phyloP scores from a whole-genome alignment of 92 coral and sea anemone genomes.

The Zoanthus gigantus region DNA sequence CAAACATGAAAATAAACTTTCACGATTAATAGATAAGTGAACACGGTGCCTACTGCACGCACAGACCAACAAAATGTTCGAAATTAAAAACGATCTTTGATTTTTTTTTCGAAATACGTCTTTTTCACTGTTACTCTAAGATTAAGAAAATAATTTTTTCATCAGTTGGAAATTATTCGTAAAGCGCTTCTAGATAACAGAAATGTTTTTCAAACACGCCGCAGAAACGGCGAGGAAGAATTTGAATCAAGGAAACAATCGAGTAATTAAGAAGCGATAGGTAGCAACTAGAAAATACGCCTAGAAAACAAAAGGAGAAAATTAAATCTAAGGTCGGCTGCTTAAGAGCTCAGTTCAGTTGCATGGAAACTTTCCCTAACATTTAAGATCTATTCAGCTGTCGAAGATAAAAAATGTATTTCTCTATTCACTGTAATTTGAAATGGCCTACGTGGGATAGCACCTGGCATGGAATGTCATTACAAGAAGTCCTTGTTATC shows the following conservation, averaged over 20 bases:
- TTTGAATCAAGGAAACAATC: background rate
- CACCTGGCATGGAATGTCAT: conserved; percentile 30
- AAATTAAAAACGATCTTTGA: too few species aligned
- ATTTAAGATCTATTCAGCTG: conserved; percentile 41
- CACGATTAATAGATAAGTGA: conserved; percentile 16
- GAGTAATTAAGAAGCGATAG: conserved; percentile 18
- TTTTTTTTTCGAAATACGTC: background rate
- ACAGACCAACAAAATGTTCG: background rate
- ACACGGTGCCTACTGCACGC: background rate
- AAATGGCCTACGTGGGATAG: conserved; percentile 4
- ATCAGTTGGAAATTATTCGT: background rate
- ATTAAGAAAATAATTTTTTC: background rate
- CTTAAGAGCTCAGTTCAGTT: conserved; percentile 38
- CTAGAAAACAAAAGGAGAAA: conserved; percentile 20
- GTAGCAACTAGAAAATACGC: conserved; percentile 27
- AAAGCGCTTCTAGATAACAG: background rate
- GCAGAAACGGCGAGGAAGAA: conserved; percentile 9
- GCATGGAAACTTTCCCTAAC: conserved; percentile 30
- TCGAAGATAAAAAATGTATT: conserved; percentile 24
- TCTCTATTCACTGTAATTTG: conserved; percentile 21
- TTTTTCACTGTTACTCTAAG: background rate
- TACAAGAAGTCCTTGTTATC: background rate
- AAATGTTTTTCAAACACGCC: conserved; percentile 34
- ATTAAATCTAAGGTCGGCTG: conserved; percentile 30
- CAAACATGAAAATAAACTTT: conserved; percentile 38